Conservation (phyloP, 2,113 vertebrate genomes). For the Coptodon rendalli region DNA sequence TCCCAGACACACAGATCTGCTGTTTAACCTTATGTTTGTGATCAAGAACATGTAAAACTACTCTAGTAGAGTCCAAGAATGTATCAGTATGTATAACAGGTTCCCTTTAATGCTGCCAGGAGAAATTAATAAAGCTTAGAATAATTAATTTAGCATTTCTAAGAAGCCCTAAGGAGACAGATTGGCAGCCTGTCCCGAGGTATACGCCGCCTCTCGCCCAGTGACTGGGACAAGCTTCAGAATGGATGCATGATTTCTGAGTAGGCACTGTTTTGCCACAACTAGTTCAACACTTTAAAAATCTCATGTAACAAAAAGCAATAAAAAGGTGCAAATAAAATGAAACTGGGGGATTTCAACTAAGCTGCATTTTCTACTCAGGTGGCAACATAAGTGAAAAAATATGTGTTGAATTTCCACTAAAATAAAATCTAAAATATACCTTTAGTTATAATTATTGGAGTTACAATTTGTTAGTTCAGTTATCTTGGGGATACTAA, state of each 20-base stretch:
- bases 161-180: neutral
- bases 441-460: neutral
- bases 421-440: neutral
- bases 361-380: neutral
- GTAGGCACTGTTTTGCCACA: neutral
- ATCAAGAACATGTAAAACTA: accelerated
- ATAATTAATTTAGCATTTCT: neutral
- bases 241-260: neutral
- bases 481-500: neutral
- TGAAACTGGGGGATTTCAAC: neutral
- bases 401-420: neutral
- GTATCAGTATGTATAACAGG: neutral
- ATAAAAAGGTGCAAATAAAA: neutral
- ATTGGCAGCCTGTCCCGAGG: neutral
- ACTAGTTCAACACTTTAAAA: neutral
- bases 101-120: neutral
- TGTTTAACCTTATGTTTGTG: neutral
- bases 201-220: accelerated
- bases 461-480: neutral
- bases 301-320: neutral
- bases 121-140: neutral
- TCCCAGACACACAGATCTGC: neutral
- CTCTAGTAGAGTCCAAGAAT: neutral
- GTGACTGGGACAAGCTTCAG: neutral
- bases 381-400: neutral